Conservation (phyloP, 2,888 invertebrate species). For the Sinotaia quadrata region DNA sequence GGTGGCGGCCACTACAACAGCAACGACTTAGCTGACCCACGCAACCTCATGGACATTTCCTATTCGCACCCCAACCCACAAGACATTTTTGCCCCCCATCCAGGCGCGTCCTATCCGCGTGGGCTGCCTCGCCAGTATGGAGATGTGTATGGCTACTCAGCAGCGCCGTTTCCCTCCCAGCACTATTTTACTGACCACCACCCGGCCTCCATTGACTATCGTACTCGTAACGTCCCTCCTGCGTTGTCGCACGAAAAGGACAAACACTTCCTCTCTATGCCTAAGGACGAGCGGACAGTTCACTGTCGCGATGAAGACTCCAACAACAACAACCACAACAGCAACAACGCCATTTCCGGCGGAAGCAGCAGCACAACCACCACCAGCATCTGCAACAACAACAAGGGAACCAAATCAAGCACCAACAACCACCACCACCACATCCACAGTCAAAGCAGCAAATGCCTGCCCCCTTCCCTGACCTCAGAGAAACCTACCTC, state of each 20-base stretch:
- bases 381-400: slow-evolving; percentile 1
- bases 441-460: neutral
- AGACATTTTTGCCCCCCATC: slow-evolving; percentile 47
- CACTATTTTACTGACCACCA: slow-evolving; percentile 35
- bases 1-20: slow-evolving; percentile 10
- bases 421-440: neutral
- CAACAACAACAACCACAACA: neutral
- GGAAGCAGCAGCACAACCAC: neutral
- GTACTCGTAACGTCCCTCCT: neutral
- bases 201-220: slow-evolving; percentile 11
- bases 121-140: slow-evolving; percentile 35
- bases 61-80: slow-evolving; percentile 50
- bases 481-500: neutral
- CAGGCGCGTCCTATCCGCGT: slow-evolving; percentile 43
- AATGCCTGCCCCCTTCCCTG: neutral
- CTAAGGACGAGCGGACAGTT: slow-evolving; percentile 12
- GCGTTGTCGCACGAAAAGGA: slow-evolving; percentile 12
- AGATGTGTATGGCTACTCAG: slow-evolving; percentile 48
- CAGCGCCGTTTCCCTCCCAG: slow-evolving; percentile 35
- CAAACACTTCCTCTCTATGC: slow-evolving; percentile 20
- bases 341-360: neutral
- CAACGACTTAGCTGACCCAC: slow-evolving; percentile 54
- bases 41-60: slow-evolving; percentile 63
- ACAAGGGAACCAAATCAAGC: neutral
- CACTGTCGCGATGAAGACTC: neutral